Base-by-base conservation (phyloP, 2,113 vertebrate species). In the Eulemur macaco region DNA sequence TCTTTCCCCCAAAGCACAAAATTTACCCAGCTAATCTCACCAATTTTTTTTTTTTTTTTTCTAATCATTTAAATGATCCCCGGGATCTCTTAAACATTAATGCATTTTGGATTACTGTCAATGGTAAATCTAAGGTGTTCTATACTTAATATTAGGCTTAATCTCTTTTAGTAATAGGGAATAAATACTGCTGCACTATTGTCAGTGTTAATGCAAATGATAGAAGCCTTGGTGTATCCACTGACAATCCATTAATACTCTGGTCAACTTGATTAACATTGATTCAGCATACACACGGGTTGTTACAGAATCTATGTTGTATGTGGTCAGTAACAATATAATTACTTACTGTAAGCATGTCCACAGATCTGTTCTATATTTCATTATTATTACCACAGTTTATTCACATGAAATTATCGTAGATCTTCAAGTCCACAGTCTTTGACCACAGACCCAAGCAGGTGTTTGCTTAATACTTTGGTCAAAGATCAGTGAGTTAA, bases 391-490 rank as follows among this genome's bases (percentile, higher is more conserved):
- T 97, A 97, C 98, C 98, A 98, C 98, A 98, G 97, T 95, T 96
- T 98, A 99, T 99, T 99, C 99, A 98, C 98, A 96, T 99, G 98
- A 99, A 99, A 99, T 99, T 98, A 99, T 98, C 98, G 98, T 98
- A 98, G 98, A 98, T 98, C 97, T 98, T 98, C 97, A 98, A 98
- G 98, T 98, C 98, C 98, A 95, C 97, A 96, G 78, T 77, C 98
- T 98, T 98, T 98, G 98, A 98, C 99, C 99, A 98, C 98, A 99
- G 99, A 99, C 99, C 98, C 98, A 99, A 99, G 99, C 99, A 99
- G 99, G 99, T 99, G 99, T 99, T 99, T 99, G 99, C 99, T 99
- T 99, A 99, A 99, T 99, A 99, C 99, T 99, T 99, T 99, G 99
- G 99, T 99, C 99, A 99, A 99, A 99, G 99, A 99, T 99, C 99